These are phyloP conservation scores for Diogma glabrata DNA, from an alignment of 2,888 invertebrate genomes.

Conservation along the genomic window DNA sequence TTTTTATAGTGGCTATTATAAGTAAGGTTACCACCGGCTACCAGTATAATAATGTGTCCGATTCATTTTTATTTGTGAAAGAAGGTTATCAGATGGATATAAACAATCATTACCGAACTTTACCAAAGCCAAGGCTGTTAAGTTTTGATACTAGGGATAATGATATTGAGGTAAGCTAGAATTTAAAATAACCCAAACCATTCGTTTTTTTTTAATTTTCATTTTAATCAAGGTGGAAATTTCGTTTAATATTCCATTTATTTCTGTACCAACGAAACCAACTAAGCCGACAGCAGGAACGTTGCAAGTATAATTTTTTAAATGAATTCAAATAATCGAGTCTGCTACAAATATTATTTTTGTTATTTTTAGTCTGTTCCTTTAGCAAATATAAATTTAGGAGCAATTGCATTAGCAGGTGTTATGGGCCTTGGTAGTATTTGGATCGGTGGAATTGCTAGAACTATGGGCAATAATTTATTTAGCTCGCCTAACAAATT, in stretches of 20 bases:
- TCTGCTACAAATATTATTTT: too few species aligned
- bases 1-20: too few species aligned
- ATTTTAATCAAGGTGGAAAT: conserved; percentile 15
- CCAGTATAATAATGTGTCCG: too few species aligned
- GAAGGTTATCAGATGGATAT: too few species aligned
- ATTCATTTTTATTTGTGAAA: too few species aligned
- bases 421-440: conserved; percentile 41
- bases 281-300: conserved; percentile 1
- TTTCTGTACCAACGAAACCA: conserved; percentile 13
- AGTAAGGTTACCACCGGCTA: too few species aligned
- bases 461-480: too few species aligned
- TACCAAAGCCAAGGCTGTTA: conserved; percentile 13
- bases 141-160: conserved; percentile 15
- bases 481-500: too few species aligned
- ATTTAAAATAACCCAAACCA: too few species aligned
- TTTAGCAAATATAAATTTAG: conserved; percentile 43
- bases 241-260: conserved; percentile 13
- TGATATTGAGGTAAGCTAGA: conserved; percentile 14
- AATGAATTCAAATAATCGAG: too few species aligned
- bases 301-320: conserved; percentile 2
- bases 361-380: conserved; percentile 20
- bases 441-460: conserved; percentile 24
- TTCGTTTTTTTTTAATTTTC: too few species aligned
- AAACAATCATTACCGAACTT: too few species aligned
- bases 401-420: conserved; percentile 43